A percentile compares a stretch with the other conserved stretches of the same genome.
These are phyloP conservation scores for Myocastor coypus DNA, from an alignment of 2,113 vertebrate genomes.

Conservation along the genomic window DNA sequence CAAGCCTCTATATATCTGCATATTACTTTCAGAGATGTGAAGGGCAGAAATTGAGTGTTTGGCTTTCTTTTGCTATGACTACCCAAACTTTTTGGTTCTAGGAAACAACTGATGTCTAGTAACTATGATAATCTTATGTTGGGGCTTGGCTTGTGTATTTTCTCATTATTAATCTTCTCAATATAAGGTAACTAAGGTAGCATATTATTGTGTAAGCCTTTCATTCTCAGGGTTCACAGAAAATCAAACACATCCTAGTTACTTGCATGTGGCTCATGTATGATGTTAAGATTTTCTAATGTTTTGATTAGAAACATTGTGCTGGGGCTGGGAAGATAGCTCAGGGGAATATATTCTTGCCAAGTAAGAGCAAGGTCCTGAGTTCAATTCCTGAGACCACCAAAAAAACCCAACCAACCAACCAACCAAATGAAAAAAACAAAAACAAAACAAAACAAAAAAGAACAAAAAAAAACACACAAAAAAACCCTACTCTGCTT, in stretches of 20 bases:
- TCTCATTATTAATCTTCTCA: neutral
- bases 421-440: no score
- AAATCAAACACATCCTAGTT: constrained; percentile 6
- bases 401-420: no score
- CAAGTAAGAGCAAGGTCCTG: no score
- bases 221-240: constrained; percentile 26
- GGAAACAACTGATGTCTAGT: neutral
- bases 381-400: no score
- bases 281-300: neutral
- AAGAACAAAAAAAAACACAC: no score
- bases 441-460: no score
- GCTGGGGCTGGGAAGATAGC: no score
- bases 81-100: neutral
- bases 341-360: no score
- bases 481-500: no score
- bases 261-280: neutral
- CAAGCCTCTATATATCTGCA: neutral
- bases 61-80: neutral
- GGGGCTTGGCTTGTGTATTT: neutral
- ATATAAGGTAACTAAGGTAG: neutral
- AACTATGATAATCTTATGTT: neutral
- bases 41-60: neutral
- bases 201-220: neutral
- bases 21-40: neutral
- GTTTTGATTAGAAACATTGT: no score